Base-by-base conservation (phyloP, 1,140 invertebrate species). In the Eciton burchellii region DNA sequence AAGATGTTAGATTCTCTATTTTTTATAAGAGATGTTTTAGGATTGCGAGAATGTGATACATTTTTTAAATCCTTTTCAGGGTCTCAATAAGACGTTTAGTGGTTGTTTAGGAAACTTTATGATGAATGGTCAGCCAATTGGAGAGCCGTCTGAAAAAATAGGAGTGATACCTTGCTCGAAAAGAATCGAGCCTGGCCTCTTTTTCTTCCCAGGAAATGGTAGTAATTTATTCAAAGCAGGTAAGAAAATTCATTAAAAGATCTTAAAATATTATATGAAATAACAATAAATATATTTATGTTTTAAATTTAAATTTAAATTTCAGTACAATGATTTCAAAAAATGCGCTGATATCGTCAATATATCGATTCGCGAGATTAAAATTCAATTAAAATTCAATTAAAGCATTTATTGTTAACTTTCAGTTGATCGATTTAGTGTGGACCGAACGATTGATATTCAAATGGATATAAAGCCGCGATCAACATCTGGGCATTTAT, bases 381-480 rank as follows among this genome's bases (percentile, higher is more conserved):
- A 16, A 14, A 73, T n/a, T 63, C 21, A 41, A 21, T 62, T 2
- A 1, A 65, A 65, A 1, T 49, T 9, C 49, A n/a, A 65, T 19
- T 12, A 47, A 19, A 63, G 41, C 3, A 6, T 52, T 19, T 45
- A 54, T 62, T 3, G 26, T 71, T 52, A 26, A 60, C 81, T 89
- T 90, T 47, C 24, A 93, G 93, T 94, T 19, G 96, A 98, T n/a
- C 95, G 95, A 89, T 98, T 97, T 93, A 95, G 93, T 24, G 97
- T 99, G 3, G 97, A 97, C 0, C 92, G 95, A 56, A 96, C 96
- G 74, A 95, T 99, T 52, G 96, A 96, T 3, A 96, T 99, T 62
- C 95, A 95, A 49, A 95, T 99, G 94, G 97, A 98, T 52, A 97
- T 99, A 59, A 97, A 97, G 87, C 98, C 99, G 8, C 95, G 99